phyloP scores from a whole-genome alignment of 2,113 vertebrate genomes.

The Malurus alboscapulatus region DNA sequence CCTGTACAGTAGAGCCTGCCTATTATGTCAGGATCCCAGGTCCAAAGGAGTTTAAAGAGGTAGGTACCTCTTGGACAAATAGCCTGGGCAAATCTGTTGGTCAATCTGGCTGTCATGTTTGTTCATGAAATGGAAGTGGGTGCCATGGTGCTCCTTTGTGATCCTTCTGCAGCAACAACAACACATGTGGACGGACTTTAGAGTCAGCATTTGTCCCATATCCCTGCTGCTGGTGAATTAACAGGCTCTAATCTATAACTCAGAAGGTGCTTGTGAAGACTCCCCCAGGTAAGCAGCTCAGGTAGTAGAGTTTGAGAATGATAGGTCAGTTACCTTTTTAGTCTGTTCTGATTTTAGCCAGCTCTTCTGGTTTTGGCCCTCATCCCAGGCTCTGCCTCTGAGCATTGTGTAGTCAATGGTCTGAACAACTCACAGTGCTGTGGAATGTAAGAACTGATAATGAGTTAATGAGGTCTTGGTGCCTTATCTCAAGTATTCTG shows the following conservation, averaged over 20 bases:
- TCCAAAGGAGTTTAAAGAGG: slow-evolving; percentile 41
- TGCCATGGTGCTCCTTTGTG: neutral
- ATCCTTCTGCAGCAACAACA: slow-evolving; percentile 26
- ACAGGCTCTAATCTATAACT: neutral
- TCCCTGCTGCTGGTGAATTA: neutral
- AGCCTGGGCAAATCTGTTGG: slow-evolving; percentile 56
- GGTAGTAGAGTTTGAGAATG: neutral
- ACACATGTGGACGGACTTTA: neutral
- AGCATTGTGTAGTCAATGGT: neutral
- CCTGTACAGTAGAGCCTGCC: slow-evolving; percentile 44
- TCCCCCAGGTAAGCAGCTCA: neutral
- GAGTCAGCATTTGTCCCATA: neutral
- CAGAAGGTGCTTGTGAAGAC: neutral
- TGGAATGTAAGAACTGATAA: neutral
- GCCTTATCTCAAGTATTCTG: neutral
- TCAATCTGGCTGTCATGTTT: slow-evolving; percentile 9
- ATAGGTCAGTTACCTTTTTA: neutral
- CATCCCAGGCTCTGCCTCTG: neutral
- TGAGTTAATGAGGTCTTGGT: neutral
- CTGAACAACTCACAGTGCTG: neutral
- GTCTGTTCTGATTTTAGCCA: neutral
- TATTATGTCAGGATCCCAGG: slow-evolving; percentile 1
- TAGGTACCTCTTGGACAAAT: slow-evolving; percentile 62
- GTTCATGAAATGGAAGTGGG: slow-evolving; percentile 32
- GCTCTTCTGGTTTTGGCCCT: neutral